These are phyloP conservation scores for Choristoneura fumiferana DNA, from an alignment of 1,140 invertebrate genomes.

Conservation along the genomic window DNA sequence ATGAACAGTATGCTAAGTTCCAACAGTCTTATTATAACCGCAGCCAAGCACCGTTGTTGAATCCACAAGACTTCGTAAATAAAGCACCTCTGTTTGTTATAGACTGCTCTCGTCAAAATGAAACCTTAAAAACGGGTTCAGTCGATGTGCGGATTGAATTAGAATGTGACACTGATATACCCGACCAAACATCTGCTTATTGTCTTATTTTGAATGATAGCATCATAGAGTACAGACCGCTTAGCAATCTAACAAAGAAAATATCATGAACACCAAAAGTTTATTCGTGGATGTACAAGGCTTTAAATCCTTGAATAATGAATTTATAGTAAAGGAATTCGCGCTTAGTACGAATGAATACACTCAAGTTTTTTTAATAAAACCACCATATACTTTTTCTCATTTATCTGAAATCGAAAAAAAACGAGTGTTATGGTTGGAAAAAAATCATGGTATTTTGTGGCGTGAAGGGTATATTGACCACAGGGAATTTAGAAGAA, in stretches of 20 bases:
- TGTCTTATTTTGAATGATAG: conserved; percentile 26
- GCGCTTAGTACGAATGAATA: not conserved
- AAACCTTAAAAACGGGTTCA: conserved; percentile 24
- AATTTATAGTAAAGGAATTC: conserved; percentile 28
- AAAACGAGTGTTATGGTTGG: conserved; percentile 12
- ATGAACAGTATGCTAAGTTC: conserved; percentile 15
- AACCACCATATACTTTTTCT: not conserved
- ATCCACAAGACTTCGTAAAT: conserved; percentile 27
- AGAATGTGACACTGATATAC: conserved; percentile 18
- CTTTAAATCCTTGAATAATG: conserved; percentile 22
- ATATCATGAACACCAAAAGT: conserved; percentile 15
- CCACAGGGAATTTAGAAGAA: conserved; percentile 16
- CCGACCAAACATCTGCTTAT: conserved; percentile 22
- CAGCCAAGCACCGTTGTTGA: conserved; percentile 17
- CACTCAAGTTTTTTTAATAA: conserved; percentile 8
- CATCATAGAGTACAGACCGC: conserved; percentile 25
- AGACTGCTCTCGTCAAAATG: conserved; percentile 47
- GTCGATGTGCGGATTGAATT: conserved; percentile 24
- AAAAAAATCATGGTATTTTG: conserved; percentile 14
- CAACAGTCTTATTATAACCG: conserved; percentile 18
- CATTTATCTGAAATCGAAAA: conserved; percentile 2
- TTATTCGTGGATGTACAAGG: conserved; percentile 22
- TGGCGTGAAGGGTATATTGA: conserved; percentile 20
- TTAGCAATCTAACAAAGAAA: conserved; percentile 20
- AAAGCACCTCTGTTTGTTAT: conserved; percentile 38